A percentile compares a stretch with the other conserved stretches of the same genome.
These are phyloP conservation scores for Melanotus villosus DNA, from an alignment of 2,888 invertebrate genomes.

Conservation along the genomic window DNA sequence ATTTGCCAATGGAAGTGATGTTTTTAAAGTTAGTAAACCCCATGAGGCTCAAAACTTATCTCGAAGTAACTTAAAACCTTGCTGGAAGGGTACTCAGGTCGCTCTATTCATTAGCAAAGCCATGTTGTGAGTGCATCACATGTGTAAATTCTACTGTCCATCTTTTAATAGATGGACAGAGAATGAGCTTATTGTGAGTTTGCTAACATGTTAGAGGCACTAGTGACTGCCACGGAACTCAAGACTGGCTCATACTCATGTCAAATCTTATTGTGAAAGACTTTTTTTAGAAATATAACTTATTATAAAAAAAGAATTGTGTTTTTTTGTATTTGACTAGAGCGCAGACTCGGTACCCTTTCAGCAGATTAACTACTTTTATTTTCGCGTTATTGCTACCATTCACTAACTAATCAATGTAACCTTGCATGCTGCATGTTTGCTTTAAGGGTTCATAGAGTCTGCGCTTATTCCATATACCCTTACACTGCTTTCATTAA, in stretches of 20 bases:
- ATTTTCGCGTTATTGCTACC: constrained; percentile 9
- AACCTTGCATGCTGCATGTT: constrained; percentile 57
- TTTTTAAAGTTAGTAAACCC: constrained; percentile 47
- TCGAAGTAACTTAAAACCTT: constrained; percentile 57
- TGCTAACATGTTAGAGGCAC: constrained; percentile 62
- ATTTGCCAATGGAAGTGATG: constrained; percentile 35
- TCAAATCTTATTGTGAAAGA: constrained; percentile 68
- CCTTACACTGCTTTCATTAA: neutral
- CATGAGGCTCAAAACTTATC: constrained; percentile 46
- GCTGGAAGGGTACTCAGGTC: constrained; percentile 67
- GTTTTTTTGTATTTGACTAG: constrained; percentile 54
- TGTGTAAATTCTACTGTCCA: constrained; percentile 54
- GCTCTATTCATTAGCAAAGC: constrained; percentile 51
- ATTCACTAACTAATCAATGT: constrained; percentile 24
- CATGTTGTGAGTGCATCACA: constrained; percentile 51
- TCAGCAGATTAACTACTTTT: constrained; percentile 58
- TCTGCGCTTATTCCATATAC: constrained; percentile 35
- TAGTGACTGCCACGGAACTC: constrained; percentile 59
- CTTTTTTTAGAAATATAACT: constrained; percentile 68
- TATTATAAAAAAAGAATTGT: constrained; percentile 62
- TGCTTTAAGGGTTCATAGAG: constrained; percentile 59
- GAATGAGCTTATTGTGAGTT: constrained; percentile 58
- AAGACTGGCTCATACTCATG: constrained; percentile 66
- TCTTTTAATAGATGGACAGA: constrained; percentile 13
- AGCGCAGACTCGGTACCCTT: constrained; percentile 64